Evolutionary conservation across 2,888 invertebrate species (phyloP).

Genomic region (Alcis repandata): DNA sequence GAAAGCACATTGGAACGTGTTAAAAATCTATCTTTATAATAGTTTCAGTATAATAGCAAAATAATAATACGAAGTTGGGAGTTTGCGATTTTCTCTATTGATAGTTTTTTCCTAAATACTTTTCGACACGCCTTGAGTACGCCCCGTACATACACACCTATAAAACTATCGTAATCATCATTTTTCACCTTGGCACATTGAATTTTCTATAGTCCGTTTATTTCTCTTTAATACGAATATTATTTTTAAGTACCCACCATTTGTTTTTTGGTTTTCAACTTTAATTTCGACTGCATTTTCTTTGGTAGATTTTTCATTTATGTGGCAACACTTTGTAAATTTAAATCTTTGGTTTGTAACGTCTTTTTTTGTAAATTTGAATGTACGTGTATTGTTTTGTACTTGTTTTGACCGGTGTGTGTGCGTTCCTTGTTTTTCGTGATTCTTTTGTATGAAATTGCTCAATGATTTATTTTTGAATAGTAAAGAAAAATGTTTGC

Average conservation of each 20-base stretch:
- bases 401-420: constrained; percentile 56
- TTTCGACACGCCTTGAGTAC: constrained; percentile 64
- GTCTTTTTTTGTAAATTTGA: constrained; percentile 52
- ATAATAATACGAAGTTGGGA: constrained; percentile 54
- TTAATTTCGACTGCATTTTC: constrained; percentile 56
- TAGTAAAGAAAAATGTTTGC: constrained; percentile 71
- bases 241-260: constrained; percentile 52
- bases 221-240: constrained; percentile 51
- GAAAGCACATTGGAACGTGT: constrained; percentile 54
- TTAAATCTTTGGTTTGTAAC: constrained; percentile 46
- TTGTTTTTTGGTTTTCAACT: constrained; percentile 61
- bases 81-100: constrained; percentile 60
- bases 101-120: constrained; percentile 58
- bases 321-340: constrained; percentile 54
- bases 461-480: constrained; percentile 76
- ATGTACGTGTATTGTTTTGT: constrained; percentile 40
- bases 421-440: constrained; percentile 64
- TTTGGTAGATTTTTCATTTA: constrained; percentile 59
- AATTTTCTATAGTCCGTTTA: constrained; percentile 52
- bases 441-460: constrained; percentile 78
- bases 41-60: constrained; percentile 58
- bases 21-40: constrained; percentile 52
- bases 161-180: constrained; percentile 48
- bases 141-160: constrained; percentile 59
- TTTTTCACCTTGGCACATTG: constrained; percentile 62